These are phyloP conservation scores for Tragelaphus scriptus DNA, from an alignment of 2,113 vertebrate species.

Conservation along the genomic window DNA sequence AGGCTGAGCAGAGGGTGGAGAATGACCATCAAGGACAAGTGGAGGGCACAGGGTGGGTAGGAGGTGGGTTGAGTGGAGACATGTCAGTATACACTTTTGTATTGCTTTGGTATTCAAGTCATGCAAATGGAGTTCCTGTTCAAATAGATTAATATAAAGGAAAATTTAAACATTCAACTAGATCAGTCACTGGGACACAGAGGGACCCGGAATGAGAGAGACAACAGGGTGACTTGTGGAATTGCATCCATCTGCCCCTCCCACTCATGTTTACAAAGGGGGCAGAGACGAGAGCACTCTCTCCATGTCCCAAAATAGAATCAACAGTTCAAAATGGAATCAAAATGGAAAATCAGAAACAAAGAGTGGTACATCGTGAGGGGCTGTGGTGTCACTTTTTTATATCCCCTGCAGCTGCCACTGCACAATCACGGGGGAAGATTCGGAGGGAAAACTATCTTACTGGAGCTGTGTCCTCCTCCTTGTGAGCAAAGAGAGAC, in stretches of 20 bases:
- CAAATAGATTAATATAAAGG: not conserved
- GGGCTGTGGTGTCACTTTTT: not conserved
- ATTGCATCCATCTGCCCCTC: not conserved
- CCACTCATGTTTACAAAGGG: rapidly evolving
- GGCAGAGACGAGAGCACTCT: not conserved
- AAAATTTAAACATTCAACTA: not conserved
- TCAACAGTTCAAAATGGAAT: not conserved
- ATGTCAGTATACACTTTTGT: not conserved
- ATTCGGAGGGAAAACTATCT: not conserved
- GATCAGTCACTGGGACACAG: not conserved
- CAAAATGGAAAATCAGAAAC: not conserved
- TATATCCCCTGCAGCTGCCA: rapidly evolving
- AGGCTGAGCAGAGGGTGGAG: not conserved
- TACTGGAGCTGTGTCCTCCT: not conserved
- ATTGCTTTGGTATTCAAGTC: not conserved
- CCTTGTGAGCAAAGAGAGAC: not conserved
- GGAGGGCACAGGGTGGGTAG: rapidly evolving
- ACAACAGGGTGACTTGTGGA: not conserved
- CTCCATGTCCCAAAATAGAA: not conserved
- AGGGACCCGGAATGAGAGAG: not conserved
- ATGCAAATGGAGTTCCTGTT: not conserved
- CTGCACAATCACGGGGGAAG: not conserved
- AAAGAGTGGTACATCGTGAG: not conserved
- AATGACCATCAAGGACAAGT: not conserved
- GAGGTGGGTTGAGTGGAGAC: not conserved